Percentiles rank a stretch among this genome's conserved stretches.
Evolutionary conservation across 2,888 invertebrate species (phyloP).

Genomic region (Phytoseiulus persimilis): DNA sequence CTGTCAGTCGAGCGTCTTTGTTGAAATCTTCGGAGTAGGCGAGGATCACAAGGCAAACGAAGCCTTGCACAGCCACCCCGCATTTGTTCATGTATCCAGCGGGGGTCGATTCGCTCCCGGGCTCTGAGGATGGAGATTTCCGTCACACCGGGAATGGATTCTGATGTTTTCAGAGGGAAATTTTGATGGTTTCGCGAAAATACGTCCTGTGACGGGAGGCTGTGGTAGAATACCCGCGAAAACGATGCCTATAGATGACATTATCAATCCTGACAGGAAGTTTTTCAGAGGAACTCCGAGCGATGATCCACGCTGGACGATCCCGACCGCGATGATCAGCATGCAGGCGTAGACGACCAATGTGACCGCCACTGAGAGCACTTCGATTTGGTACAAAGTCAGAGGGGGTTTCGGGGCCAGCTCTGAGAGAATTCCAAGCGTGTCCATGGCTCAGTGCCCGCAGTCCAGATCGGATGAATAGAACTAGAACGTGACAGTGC

Average conservation of each 20-base stretch:
- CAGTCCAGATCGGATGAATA: no score
- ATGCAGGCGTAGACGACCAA: constrained; percentile 13
- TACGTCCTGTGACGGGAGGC: no score
- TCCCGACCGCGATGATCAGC: constrained; percentile 27
- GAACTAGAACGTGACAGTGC: no score
- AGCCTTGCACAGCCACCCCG: neutral
- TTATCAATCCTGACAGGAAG: constrained; percentile 14
- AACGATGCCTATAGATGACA: constrained; percentile 9
- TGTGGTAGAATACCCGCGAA: neutral
- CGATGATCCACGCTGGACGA: constrained; percentile 18
- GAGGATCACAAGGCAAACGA: constrained; percentile 19
- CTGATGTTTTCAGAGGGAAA: no score
- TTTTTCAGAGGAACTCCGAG: constrained; percentile 28
- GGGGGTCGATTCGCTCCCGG: neutral
- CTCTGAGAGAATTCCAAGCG: neutral
- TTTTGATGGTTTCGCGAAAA: no score
- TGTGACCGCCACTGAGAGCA: constrained; percentile 17
- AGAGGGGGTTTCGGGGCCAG: neutral
- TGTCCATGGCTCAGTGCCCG: neutral
- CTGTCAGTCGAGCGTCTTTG: constrained; percentile 12
- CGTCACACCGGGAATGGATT: no score
- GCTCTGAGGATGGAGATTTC: neutral
- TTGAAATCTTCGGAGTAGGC: constrained; percentile 23
- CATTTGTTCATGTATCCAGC: constrained; percentile 14
- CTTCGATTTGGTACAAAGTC: neutral